Base-by-base conservation (phyloP, 1,140 invertebrate species). In the Drosophila serrata region DNA sequence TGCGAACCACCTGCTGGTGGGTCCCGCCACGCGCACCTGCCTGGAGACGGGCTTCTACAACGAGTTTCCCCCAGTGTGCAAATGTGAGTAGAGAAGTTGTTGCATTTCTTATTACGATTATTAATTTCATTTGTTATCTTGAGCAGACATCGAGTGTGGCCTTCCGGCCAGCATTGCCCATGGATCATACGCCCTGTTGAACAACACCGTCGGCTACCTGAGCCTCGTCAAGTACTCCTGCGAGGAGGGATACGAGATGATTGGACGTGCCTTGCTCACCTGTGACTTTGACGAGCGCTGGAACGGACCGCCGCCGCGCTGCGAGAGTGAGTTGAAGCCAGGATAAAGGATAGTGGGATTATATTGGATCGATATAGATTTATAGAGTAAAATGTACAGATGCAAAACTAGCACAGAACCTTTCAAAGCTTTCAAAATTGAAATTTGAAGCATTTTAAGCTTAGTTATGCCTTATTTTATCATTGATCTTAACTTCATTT, bases 261-360 rank as follows among this genome's bases (percentile, higher is more conserved):
- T 96, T 35, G 96, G 96, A 29, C 94, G 97, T 31, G 95, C 96
- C 1, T 94, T 96, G 73, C 93, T 99, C 3, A 96, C 96, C 6
- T 99, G 98, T 90, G 98, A 98, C 92, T 96, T 98, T 79, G 97
- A 98, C 86, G 97, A 97, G 87, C 94, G 97, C 59, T 99, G 98
- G 98, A 98, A 98, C 90, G 98, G 97, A 53, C 97, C 97, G 29
- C 98, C 98, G 62, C 97, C 98, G 6, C 93, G 96, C 79, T 98
- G 97, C 91, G 96, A 98, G 91, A 95, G 96, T 97, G 93, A 94
- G 93, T 94, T n/a, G 0, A 6, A 1, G 2, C 43, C 43, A 8
- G 19, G 12, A 43, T 2, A n/a, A n/a, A n/a, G n/a, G n/a, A n/a
- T n/a, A n/a, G n/a, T n/a, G n/a, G n/a, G n/a, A n/a, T n/a, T n/a